Conservation (phyloP, 2,797 vertebrate genomes). For the Paguma larvata region DNA sequence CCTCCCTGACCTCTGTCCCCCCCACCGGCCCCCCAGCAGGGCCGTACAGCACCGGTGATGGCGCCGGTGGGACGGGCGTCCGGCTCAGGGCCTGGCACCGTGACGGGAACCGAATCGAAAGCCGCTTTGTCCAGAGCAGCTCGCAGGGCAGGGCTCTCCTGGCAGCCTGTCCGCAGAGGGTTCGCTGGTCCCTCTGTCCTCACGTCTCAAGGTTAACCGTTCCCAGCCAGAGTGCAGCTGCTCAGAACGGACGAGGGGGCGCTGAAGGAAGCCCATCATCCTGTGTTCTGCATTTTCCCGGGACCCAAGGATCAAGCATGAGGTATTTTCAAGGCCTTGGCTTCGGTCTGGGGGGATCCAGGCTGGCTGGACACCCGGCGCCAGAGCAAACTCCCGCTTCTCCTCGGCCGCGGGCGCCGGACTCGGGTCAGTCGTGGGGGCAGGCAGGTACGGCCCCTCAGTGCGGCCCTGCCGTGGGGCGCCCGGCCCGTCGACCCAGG, state of each 20-base stretch:
- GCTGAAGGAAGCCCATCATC: constrained; percentile 75
- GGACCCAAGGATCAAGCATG: constrained; percentile 70
- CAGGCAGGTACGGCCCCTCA: neutral
- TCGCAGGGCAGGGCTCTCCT: no score
- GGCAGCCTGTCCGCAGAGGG: rapidly evolving
- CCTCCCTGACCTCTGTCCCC: neutral
- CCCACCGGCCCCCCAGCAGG: neutral
- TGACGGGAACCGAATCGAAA: neutral
- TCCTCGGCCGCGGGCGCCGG: neutral
- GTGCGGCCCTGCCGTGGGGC: neutral
- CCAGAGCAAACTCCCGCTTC: neutral
- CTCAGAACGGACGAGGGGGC: constrained; percentile 75
- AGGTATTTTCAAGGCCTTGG: constrained; percentile 61
- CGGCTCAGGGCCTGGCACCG: neutral
- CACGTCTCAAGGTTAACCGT: rapidly evolving
- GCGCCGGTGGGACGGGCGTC: neutral
- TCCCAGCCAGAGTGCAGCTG: neutral
- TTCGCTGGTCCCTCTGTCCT: neutral
- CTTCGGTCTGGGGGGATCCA: constrained; percentile 71
- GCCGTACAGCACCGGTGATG: no score
- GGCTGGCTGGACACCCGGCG: constrained; percentile 6
- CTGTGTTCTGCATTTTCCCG: constrained; percentile 78
- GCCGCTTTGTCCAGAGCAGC: no score
- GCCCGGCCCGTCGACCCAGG: rapidly evolving
- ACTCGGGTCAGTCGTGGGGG: neutral